Conservation (phyloP, 2,888 invertebrate genomes). For the Tanypteryx hageni region DNA sequence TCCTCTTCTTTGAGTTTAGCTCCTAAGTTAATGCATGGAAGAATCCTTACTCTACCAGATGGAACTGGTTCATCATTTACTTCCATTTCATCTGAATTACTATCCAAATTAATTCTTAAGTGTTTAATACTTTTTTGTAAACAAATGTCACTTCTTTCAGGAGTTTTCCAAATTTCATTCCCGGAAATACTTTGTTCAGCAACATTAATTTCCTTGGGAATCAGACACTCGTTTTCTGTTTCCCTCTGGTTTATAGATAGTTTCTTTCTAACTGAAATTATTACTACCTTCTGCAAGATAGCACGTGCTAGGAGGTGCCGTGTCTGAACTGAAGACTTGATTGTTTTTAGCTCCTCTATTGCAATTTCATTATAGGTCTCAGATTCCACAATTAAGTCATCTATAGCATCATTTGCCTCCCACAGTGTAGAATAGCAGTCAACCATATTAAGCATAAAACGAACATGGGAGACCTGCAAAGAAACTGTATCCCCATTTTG, state of each 20-base stretch:
- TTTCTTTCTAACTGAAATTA: not conserved
- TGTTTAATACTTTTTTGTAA: not conserved
- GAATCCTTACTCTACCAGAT: not conserved
- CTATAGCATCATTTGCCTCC: not conserved
- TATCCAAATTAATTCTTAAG: not conserved
- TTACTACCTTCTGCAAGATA: not conserved
- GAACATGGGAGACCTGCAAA: not conserved
- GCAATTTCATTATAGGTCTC: not conserved
- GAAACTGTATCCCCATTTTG: not conserved
- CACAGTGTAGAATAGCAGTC: not conserved
- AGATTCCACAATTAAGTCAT: not conserved
- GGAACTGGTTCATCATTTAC: slow-evolving; percentile 34
- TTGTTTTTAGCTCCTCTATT: not conserved
- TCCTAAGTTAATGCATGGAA: not conserved
- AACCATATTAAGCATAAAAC: not conserved
- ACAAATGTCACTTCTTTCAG: not conserved
- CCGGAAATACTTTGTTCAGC: not conserved
- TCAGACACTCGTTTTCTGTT: not conserved
- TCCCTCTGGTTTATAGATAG: not conserved
- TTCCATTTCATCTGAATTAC: not conserved
- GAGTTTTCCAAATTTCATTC: slow-evolving; percentile 20
- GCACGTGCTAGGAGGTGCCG: not conserved
- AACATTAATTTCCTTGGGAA: not conserved
- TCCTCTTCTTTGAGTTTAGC: not conserved
- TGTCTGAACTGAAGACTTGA: not conserved